Conservation (phyloP, 2,113 vertebrate species). For the Engystomops pustulosus region DNA sequence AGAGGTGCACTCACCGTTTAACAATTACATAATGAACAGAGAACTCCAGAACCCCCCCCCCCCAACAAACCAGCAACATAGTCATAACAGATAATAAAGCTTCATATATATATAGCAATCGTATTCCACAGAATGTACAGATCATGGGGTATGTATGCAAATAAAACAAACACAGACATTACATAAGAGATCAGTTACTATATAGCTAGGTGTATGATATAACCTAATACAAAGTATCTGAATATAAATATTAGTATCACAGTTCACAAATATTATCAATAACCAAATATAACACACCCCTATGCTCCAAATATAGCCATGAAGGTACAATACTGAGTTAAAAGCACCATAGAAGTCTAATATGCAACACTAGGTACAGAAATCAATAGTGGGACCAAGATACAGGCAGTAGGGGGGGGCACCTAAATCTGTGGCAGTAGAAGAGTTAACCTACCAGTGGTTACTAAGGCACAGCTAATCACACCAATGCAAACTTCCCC, state of each 20-base stretch:
- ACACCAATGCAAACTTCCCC: constrained; percentile 5
- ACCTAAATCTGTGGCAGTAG: neutral
- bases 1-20: neutral
- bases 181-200: neutral
- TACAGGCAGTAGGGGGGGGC: no score
- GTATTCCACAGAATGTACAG: no score
- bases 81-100: no score
- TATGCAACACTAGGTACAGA: neutral
- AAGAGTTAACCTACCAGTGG: neutral
- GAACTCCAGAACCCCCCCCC: neutral
- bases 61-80: neutral
- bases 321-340: neutral
- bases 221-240: neutral
- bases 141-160: no score
- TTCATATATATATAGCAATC: no score
- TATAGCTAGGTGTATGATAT: neutral
- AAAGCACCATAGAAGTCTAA: neutral
- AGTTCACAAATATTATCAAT: neutral
- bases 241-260: neutral
- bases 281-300: neutral
- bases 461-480: neutral
- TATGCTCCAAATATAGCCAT: neutral
- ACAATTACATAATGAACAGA: neutral
- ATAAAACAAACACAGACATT: neutral
- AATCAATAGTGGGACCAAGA: neutral